A percentile compares a stretch with the other conserved stretches of the same genome.
phyloP scores from a whole-genome alignment of 1,140 invertebrate genomes.

The Orchesella cincta region DNA sequence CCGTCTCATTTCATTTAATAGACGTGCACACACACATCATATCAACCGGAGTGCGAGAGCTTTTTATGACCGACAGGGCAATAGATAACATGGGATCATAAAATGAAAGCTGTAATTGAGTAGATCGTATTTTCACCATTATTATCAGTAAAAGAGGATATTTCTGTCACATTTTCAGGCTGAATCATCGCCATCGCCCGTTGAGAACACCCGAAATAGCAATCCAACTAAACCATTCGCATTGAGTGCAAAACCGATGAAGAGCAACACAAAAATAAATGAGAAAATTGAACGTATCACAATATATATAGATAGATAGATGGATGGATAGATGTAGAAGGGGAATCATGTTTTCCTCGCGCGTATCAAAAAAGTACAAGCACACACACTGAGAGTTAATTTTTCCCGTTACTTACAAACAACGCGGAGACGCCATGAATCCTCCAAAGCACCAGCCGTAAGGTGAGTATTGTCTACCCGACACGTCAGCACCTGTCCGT shows the following conservation, averaged over 20 bases:
- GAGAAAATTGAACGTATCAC: no score
- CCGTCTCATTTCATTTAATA: neutral
- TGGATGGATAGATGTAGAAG: no score
- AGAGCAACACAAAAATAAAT: no score
- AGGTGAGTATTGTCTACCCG: constrained; percentile 56
- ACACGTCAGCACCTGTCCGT: constrained; percentile 55
- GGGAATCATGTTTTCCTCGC: no score
- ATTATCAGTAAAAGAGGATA: constrained; percentile 8
- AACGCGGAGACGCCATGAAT: constrained; percentile 55
- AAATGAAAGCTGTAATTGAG: constrained; percentile 19
- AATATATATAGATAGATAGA: no score
- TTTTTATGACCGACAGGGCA: neutral
- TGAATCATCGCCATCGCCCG: neutral
- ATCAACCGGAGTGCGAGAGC: neutral
- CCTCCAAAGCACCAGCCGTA: constrained; percentile 55
- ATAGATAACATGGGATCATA: constrained; percentile 7
- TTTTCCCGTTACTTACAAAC: constrained; percentile 58
- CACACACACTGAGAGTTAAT: no score
- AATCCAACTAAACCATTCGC: no score
- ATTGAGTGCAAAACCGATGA: no score
- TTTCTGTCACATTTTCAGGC: constrained; percentile 13
- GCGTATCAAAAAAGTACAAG: no score
- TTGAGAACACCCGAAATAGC: no score
- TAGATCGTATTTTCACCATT: constrained; percentile 11
- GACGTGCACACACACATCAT: neutral